These are phyloP conservation scores for Thermophis baileyi DNA, from an alignment of 2,113 vertebrate genomes.

Conservation along the genomic window DNA sequence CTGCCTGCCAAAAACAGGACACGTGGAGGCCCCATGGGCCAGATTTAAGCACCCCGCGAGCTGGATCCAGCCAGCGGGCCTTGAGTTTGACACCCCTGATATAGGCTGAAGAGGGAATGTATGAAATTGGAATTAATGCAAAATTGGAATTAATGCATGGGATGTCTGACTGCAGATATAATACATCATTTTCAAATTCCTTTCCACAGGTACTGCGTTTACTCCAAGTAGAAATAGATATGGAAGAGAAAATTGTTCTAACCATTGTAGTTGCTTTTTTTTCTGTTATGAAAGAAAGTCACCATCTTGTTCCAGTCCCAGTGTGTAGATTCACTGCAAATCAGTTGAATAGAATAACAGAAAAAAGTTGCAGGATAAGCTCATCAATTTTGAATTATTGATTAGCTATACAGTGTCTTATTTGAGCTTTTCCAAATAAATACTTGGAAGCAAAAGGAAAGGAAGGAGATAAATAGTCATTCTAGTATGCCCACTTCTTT, in stretches of 20 bases:
- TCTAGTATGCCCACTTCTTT: neutral
- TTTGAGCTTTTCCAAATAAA: neutral
- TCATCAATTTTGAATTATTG: neutral
- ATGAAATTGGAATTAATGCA: neutral
- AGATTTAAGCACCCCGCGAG: no score
- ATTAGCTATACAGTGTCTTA: neutral
- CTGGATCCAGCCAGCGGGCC: no score
- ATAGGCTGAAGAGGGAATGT: neutral
- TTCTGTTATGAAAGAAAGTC: neutral
- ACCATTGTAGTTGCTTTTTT: neutral
- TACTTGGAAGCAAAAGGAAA: neutral
- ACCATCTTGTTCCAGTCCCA: neutral
- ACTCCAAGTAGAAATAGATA: neutral
- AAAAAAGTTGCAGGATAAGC: neutral
- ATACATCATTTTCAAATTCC: neutral
- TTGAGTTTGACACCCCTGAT: neutral
- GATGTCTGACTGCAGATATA: neutral
- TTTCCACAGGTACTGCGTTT: neutral
- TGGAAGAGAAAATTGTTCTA: neutral
- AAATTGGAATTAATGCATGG: no score
- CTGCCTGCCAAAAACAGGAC: no score
- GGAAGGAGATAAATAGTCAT: neutral
- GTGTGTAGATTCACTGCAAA: neutral
- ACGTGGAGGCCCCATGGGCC: no score
- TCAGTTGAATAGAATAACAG: neutral